A percentile compares a stretch with the other conserved stretches of the same genome.
Evolutionary conservation across 92 coral and sea anemone species (phyloP).

Genomic region (Montipora capitata): DNA sequence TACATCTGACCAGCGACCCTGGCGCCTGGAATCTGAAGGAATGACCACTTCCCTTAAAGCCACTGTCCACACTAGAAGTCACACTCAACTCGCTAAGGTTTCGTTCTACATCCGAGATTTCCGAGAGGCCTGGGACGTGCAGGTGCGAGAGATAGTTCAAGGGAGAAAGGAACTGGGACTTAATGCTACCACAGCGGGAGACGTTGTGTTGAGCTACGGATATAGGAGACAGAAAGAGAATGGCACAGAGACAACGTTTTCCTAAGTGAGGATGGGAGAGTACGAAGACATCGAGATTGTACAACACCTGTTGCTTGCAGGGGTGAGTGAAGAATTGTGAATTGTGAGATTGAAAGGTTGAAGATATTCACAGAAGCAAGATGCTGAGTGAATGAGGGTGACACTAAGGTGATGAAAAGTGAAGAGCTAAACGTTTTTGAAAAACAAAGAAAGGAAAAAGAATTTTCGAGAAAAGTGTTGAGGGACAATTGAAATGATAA

Average conservation of each 20-base stretch:
- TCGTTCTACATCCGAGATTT: conserved; percentile 61
- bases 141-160: conserved; percentile 77
- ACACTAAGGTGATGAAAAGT: background rate
- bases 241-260: conserved; percentile 18
- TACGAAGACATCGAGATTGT: background rate
- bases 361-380: background rate
- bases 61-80: conserved; percentile 92
- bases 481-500: background rate
- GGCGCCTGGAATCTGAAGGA: conserved; percentile 57
- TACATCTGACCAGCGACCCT: conserved; percentile 59
- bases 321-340: background rate
- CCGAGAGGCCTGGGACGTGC: conserved; percentile 80
- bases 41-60: conserved; percentile 85
- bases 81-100: conserved; percentile 89
- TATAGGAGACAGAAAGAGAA: conserved; percentile 39
- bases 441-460: background rate
- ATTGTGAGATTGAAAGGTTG: background rate
- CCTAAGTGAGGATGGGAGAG: background rate
- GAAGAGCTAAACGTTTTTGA: background rate
- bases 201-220: conserved; percentile 78
- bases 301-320: background rate
- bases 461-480: background rate
- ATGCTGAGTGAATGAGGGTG: background rate
- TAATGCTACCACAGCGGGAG: conserved; percentile 58
- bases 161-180: conserved; percentile 88